A percentile compares a stretch with the other conserved stretches of the same genome.
phyloP scores from a whole-genome alignment of 2,113 vertebrate genomes.

The Syngnathus scovelli region DNA sequence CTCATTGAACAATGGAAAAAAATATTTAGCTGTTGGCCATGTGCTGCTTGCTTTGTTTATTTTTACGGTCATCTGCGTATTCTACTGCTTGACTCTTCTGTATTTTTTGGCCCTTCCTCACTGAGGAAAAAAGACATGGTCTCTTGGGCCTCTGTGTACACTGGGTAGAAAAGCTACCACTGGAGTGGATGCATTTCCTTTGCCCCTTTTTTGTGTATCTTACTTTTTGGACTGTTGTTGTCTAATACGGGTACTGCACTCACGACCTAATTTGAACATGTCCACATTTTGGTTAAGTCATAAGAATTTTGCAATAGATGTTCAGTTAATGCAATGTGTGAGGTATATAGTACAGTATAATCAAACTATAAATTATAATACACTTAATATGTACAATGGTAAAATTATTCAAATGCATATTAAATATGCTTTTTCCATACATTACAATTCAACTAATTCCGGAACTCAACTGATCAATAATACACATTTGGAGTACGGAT shows the following conservation, averaged over 20 bases:
- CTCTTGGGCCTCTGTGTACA: slow-evolving; percentile 18
- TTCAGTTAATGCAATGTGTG: too few relatives aligned
- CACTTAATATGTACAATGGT: too few relatives aligned
- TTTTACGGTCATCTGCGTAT: slow-evolving; percentile 16
- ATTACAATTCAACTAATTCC: too few relatives aligned
- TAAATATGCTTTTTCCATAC: too few relatives aligned
- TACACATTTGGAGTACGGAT: too few relatives aligned
- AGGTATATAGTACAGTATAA: too few relatives aligned
- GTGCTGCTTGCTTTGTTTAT: slow-evolving; percentile 17
- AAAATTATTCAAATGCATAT: too few relatives aligned
- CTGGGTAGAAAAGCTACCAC: slow-evolving; percentile 13
- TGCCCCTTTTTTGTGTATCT: background rate
- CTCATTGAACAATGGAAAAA: slow-evolving; percentile 1
- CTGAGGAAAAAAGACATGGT: background rate
- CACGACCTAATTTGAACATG: too few relatives aligned
- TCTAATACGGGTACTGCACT: background rate
- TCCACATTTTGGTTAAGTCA: too few relatives aligned
- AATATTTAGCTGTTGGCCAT: slow-evolving; percentile 17
- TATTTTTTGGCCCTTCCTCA: slow-evolving; percentile 25
- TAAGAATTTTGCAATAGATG: too few relatives aligned
- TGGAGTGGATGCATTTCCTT: background rate
- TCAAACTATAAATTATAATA: too few relatives aligned
- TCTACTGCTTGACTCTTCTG: slow-evolving; percentile 27
- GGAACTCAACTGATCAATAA: too few relatives aligned
- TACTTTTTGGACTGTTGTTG: background rate